Conservation (phyloP, 2,888 invertebrate species). For the Sphaerophoria rueppellii region DNA sequence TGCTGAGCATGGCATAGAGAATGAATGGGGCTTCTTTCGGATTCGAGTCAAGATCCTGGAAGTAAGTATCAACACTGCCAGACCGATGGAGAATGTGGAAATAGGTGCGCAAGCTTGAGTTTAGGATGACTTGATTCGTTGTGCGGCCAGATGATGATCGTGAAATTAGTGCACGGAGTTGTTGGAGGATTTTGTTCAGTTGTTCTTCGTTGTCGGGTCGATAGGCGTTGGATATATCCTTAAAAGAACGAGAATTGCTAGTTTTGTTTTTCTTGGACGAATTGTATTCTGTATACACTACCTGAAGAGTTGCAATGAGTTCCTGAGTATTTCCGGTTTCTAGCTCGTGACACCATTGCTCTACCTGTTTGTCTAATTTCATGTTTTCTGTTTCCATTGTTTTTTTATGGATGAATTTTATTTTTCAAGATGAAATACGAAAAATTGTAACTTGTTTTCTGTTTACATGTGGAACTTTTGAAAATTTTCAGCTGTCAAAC, state of each 20-base stretch:
- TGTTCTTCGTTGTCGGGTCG: not conserved
- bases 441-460: slow-evolving; percentile 7
- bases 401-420: not conserved
- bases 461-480: slow-evolving; percentile 8
- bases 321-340: slow-evolving; percentile 4
- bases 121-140: slow-evolving; percentile 43
- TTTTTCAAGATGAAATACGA: not conserved
- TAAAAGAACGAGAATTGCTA: not conserved
- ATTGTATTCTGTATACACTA: not conserved
- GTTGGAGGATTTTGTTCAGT: slow-evolving; percentile 26
- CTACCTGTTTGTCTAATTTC: not conserved
- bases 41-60: slow-evolving; percentile 45
- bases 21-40: slow-evolving; percentile 66
- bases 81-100: slow-evolving; percentile 59
- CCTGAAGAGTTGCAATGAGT: slow-evolving; percentile 25
- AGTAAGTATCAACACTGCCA: slow-evolving; percentile 25
- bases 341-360: slow-evolving; percentile 14
- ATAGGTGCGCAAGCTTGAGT: slow-evolving; percentile 56
- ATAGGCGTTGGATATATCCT: slow-evolving; percentile 66
- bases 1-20: slow-evolving; percentile 78
- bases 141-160: slow-evolving; percentile 23
- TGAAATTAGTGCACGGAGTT: slow-evolving; percentile 28
- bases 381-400: not conserved
- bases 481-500: not conserved
- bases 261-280: not conserved